These are phyloP conservation scores for Phenganax subtilis DNA, from an alignment of 92 coral and sea anemone species.

Conservation along the genomic window DNA sequence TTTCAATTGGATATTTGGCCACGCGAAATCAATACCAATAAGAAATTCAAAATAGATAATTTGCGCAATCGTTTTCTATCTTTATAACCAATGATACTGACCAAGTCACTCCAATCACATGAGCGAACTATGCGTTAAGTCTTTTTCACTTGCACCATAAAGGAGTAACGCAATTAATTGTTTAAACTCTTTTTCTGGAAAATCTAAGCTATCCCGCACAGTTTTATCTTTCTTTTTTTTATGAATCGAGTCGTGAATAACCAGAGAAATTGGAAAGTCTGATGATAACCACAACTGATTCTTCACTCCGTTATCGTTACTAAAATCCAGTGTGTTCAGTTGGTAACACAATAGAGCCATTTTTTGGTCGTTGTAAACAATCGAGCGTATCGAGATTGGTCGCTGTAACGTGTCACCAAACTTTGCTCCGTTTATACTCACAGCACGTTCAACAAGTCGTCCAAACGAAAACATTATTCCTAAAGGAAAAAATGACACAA, in stretches of 20 bases:
- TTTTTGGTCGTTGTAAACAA: constrained; percentile 63
- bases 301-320: constrained; percentile 63
- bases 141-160: constrained; percentile 34
- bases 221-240: background rate
- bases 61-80: background rate
- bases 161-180: constrained; percentile 12
- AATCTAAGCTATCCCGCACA: background rate
- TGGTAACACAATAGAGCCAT: constrained; percentile 73
- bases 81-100: background rate
- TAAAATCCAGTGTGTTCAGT: constrained; percentile 78
- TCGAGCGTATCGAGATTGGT: constrained; percentile 72
- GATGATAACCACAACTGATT: constrained; percentile 79
- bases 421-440: constrained; percentile 46
- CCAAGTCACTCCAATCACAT: background rate
- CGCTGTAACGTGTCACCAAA: constrained; percentile 64
- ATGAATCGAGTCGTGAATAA: background rate
- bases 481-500: constrained; percentile 22
- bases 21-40: no score
- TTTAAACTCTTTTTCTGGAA: constrained; percentile 16
- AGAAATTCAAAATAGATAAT: no score
- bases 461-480: constrained; percentile 89
- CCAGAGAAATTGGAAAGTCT: constrained; percentile 30
- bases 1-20: no score
- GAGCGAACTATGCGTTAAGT: background rate
- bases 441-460: constrained; percentile 77